Evolutionary conservation across 2,797 vertebrate genomes (phyloP).

Genomic region (Clangula hyemalis): DNA sequence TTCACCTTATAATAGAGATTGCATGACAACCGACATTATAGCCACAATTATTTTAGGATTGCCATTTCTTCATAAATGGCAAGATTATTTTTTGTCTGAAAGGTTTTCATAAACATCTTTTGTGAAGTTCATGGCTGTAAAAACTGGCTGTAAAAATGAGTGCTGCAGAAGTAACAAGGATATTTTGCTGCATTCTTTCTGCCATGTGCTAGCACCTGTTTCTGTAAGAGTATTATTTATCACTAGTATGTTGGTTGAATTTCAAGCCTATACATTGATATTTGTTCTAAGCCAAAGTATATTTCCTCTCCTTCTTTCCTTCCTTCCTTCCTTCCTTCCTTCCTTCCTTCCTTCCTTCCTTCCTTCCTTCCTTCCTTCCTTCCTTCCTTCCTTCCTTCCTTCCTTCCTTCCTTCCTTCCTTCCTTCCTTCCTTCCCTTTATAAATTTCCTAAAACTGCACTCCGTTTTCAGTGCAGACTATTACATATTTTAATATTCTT

Average conservation of each 20-base stretch:
- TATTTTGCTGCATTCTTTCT: not conserved
- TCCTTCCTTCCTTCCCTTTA: no score
- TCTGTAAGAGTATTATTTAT: not conserved
- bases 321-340: no score
- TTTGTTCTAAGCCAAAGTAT: slow-evolving; percentile 16
- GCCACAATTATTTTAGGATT: not conserved
- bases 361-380: no score
- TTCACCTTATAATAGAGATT: not conserved
- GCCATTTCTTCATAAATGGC: not conserved
- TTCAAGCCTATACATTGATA: not conserved
- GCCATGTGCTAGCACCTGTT: not conserved
- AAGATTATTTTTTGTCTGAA: not conserved
- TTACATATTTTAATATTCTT: slow-evolving; percentile 25
- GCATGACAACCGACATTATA: not conserved
- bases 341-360: no score
- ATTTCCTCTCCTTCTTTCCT: not conserved
- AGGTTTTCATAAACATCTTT: not conserved
- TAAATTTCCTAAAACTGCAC: no score
- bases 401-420: no score
- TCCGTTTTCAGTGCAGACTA: not conserved
- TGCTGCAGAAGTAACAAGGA: not conserved
- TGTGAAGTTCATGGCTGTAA: not conserved
- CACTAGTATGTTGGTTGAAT: not conserved
- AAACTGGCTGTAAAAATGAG: not conserved
- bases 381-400: no score